phyloP scores from a whole-genome alignment of 2,888 invertebrate genomes.

The Chouioia cunea region DNA sequence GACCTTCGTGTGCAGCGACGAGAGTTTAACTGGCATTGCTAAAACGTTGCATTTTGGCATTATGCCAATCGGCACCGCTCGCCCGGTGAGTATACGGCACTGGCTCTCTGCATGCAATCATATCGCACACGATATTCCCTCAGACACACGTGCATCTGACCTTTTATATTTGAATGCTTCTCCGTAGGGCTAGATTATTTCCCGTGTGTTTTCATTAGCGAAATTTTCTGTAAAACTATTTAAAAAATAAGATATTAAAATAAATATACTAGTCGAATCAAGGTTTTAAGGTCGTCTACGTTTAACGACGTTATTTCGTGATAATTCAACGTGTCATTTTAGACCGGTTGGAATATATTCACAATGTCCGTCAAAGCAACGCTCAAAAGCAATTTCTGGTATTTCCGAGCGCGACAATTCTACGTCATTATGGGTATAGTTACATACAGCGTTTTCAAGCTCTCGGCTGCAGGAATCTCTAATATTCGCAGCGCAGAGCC shows the following conservation, averaged over 20 bases:
- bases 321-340: too few species aligned
- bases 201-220: too few species aligned
- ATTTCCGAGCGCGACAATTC: slow-evolving; percentile 35
- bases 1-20: slow-evolving; percentile 44
- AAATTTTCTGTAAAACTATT: too few species aligned
- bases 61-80: slow-evolving; percentile 45
- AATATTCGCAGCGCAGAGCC: slow-evolving; percentile 52
- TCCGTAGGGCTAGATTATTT: not conserved
- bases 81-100: not conserved
- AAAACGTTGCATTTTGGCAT: slow-evolving; percentile 46
- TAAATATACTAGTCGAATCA: too few species aligned
- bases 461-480: slow-evolving; percentile 52
- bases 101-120: slow-evolving; percentile 27
- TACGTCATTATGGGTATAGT: not conserved
- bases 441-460: not conserved
- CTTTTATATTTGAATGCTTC: slow-evolving; percentile 16
- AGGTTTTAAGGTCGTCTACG: slow-evolving; percentile 5
- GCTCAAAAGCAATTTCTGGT: slow-evolving; percentile 19
- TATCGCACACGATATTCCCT: slow-evolving; percentile 48
- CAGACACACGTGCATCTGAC: slow-evolving; percentile 34
- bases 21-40: slow-evolving; percentile 42
- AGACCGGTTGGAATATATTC: not conserved
- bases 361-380: slow-evolving; percentile 18
- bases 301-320: not conserved
- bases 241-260: too few species aligned